phyloP scores from a whole-genome alignment of 1,140 invertebrate genomes.

The Cherax quadricarinatus region DNA sequence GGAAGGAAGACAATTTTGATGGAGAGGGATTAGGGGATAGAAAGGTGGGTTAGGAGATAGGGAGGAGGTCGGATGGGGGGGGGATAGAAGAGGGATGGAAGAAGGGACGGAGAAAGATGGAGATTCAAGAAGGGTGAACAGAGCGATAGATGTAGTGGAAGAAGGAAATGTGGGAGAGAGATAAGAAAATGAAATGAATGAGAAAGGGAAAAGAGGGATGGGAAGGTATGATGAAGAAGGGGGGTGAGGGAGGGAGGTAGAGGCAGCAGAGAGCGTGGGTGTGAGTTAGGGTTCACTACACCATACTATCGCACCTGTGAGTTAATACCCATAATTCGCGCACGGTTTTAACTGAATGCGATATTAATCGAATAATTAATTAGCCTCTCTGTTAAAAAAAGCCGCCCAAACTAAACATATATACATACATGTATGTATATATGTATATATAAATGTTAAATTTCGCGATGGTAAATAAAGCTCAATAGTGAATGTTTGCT shows the following conservation, averaged over 20 bases:
- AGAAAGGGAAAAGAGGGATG: too few species aligned
- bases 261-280: too few species aligned
- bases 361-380: slow-evolving; percentile 18
- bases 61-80: neutral
- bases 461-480: neutral
- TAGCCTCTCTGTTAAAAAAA: neutral
- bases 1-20: too few species aligned
- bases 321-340: neutral
- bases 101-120: too few species aligned
- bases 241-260: too few species aligned
- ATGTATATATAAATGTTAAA: neutral
- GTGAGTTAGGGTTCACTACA: too few species aligned
- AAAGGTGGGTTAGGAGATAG: neutral
- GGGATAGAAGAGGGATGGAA: too few species aligned
- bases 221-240: too few species aligned
- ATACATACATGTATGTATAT: neutral
- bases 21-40: too few species aligned
- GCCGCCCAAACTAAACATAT: neutral
- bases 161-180: too few species aligned
- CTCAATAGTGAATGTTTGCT: neutral
- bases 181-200: too few species aligned
- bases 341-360: neutral
- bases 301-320: neutral
- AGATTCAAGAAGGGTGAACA: neutral
- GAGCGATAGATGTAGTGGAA: neutral